A percentile compares a stretch with the other conserved stretches of the same genome.
Evolutionary conservation across 2,888 invertebrate genomes (phyloP).

Genomic region (Chrysolina oricalcia): DNA sequence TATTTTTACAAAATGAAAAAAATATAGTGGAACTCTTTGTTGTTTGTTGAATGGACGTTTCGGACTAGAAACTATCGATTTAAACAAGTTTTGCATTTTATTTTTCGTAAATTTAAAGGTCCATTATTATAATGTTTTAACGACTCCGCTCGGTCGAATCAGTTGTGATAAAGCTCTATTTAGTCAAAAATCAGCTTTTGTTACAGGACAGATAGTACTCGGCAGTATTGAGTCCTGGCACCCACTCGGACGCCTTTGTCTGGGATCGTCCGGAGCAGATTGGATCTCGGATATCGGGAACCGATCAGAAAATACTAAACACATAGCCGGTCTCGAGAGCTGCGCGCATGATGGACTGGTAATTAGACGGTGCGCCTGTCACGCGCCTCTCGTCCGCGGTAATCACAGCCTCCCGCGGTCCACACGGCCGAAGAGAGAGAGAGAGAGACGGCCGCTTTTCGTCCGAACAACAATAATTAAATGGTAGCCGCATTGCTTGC

Average conservation of each 20-base stretch:
- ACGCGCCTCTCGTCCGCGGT: conserved; percentile 56
- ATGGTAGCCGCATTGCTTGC: conserved; percentile 48
- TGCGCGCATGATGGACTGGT: conserved; percentile 30
- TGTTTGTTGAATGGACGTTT: too few species aligned
- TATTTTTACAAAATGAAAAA: too few species aligned
- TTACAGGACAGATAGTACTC: too few species aligned
- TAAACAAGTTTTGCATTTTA: too few species aligned
- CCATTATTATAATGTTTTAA: too few species aligned
- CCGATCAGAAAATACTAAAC: conserved; percentile 59
- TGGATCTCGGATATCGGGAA: conserved; percentile 54
- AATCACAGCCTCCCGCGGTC: conserved; percentile 51
- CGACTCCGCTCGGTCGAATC: too few species aligned
- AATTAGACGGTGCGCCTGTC: conserved; percentile 49
- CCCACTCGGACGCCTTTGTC: conserved; percentile 28
- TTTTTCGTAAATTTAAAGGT: too few species aligned
- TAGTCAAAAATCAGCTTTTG: too few species aligned
- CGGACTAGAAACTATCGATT: too few species aligned
- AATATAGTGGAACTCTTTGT: too few species aligned
- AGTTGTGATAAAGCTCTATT: too few species aligned
- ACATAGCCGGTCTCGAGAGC: conserved; percentile 47
- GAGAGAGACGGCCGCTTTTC: conserved; percentile 33
- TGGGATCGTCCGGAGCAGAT: conserved; percentile 43
- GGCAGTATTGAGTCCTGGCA: not conserved
- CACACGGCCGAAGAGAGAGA: conserved; percentile 24
- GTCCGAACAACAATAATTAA: conserved; percentile 53